Evolutionary conservation across 2,888 invertebrate species (phyloP).

Genomic region (Scaptomyza cyrtandrae): DNA sequence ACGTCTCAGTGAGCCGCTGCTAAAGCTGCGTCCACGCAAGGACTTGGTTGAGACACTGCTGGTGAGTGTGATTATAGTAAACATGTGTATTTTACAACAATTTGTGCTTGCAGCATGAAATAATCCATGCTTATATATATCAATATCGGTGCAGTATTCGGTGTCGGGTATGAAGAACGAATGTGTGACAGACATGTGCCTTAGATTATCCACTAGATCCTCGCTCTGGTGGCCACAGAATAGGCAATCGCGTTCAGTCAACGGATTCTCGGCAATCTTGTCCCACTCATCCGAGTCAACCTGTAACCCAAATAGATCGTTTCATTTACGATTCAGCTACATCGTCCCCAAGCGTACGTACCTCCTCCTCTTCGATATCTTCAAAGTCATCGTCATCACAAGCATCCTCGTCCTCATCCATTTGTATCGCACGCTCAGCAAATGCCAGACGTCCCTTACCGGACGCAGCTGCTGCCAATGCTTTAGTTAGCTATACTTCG

Average conservation of each 20-base stretch:
- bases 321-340: background rate
- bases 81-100: background rate
- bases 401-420: conserved; percentile 52
- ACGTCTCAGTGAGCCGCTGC: conserved; percentile 93
- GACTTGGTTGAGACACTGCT: conserved; percentile 98
- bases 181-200: conserved; percentile 96
- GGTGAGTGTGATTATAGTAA: conserved; percentile 84
- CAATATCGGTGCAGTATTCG: conserved; percentile 94
- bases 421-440: conserved; percentile 49
- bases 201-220: conserved; percentile 92
- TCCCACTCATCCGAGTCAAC: conserved; percentile 94
- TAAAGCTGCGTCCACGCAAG: conserved; percentile 96
- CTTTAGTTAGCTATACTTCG: background rate
- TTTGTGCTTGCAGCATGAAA: conserved; percentile 91
- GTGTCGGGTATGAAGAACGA: conserved; percentile 98
- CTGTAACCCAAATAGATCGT: conserved; percentile 70
- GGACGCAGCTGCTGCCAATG: conserved; percentile 71
- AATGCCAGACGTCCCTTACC: conserved; percentile 78
- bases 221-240: conserved; percentile 93
- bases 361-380: conserved; percentile 76
- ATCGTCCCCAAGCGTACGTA: conserved; percentile 20
- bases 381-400: conserved; percentile 71
- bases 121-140: conserved; percentile 99
- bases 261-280: conserved; percentile 89
- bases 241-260: conserved; percentile 91